Evolutionary conservation across 2,888 invertebrate genomes (phyloP).

Genomic region (Herminia tarsipennalis): DNA sequence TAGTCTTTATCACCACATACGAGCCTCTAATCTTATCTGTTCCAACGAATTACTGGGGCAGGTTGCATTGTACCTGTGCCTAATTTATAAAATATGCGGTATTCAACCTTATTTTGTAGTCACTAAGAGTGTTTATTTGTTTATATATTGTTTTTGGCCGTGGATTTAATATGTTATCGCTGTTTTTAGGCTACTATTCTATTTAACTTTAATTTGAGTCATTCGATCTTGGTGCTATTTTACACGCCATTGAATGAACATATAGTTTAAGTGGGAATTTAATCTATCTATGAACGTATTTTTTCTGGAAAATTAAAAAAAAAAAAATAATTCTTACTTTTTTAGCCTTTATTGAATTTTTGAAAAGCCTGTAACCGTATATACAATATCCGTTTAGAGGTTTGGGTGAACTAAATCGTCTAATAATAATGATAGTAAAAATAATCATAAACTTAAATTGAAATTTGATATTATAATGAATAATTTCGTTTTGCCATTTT

Average conservation of each 20-base stretch:
- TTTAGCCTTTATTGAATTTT: too few species aligned
- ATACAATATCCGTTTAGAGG: too few species aligned
- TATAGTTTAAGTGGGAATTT: too few species aligned
- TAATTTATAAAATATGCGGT: slow-evolving; percentile 5
- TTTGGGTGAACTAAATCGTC: too few species aligned
- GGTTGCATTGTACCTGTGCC: slow-evolving; percentile 54
- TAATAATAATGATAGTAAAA: too few species aligned
- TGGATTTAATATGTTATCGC: slow-evolving; percentile 32
- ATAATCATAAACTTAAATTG: too few species aligned
- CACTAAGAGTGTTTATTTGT: slow-evolving; percentile 24
- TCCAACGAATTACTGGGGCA: slow-evolving; percentile 79
- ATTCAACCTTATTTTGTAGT: slow-evolving; percentile 26
- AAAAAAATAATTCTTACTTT: too few species aligned
- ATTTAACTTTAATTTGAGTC: slow-evolving; percentile 37
- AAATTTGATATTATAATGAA: too few species aligned
- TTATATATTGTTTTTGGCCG: slow-evolving; percentile 15
- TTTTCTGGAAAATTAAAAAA: too few species aligned
- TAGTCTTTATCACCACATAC: slow-evolving; percentile 66
- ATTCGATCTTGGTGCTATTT: slow-evolving; percentile 15
- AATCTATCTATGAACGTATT: too few species aligned
- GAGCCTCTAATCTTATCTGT: slow-evolving; percentile 75
- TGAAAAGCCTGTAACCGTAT: too few species aligned
- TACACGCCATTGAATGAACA: slow-evolving; percentile 5
- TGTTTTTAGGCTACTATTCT: slow-evolving; percentile 42
- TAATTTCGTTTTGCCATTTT: too few species aligned